phyloP scores from a whole-genome alignment of 2,113 vertebrate species.

The Amia ocellicauda region DNA sequence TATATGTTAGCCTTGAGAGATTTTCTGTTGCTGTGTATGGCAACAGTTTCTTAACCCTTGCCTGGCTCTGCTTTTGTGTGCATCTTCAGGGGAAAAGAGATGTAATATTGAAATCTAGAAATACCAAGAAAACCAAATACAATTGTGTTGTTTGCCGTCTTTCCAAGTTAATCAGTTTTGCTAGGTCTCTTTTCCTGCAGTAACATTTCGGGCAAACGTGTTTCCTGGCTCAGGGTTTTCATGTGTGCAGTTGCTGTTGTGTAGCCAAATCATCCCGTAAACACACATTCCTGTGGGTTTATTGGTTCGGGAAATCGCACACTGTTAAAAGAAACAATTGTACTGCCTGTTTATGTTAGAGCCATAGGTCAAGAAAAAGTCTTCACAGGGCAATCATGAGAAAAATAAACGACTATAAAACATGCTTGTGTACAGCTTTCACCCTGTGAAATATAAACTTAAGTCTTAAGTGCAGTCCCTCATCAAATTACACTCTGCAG shows the following conservation, averaged over 20 bases:
- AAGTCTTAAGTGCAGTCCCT: background rate
- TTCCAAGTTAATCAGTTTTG: background rate
- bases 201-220: too few species aligned
- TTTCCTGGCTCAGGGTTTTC: background rate
- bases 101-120: too few species aligned
- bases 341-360: background rate
- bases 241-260: background rate
- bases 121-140: too few species aligned
- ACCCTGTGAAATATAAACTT: background rate
- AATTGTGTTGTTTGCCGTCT: background rate
- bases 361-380: background rate
- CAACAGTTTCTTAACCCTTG: slow-evolving; percentile 1
- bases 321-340: background rate
- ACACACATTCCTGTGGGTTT: slow-evolving; percentile 5
- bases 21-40: slow-evolving; percentile 2
- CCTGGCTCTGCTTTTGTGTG: background rate
- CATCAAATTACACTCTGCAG: too few species aligned
- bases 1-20: slow-evolving; percentile 46
- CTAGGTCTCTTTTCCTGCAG: background rate
- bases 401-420: too few species aligned
- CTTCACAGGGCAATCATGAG: too few species aligned
- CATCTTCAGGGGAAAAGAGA: background rate
- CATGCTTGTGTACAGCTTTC: background rate
- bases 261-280: background rate
- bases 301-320: background rate